These are phyloP conservation scores for Sarcoramphus papa DNA, from an alignment of 2,797 vertebrate genomes.

Conservation along the genomic window DNA sequence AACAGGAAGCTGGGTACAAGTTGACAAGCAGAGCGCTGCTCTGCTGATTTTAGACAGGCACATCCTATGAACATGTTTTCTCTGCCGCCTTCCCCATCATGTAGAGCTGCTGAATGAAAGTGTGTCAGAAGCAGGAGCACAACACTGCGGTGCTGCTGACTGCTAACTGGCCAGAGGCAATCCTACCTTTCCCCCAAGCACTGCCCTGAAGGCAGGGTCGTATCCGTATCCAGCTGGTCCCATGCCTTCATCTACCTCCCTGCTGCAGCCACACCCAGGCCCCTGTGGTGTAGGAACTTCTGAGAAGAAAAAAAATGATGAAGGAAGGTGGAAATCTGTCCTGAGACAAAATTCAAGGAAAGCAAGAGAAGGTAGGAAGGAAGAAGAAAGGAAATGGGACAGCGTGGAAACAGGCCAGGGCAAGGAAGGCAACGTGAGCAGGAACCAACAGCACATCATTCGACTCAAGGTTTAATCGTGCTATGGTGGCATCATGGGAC, in stretches of 20 bases:
- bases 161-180: not conserved
- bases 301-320: not conserved
- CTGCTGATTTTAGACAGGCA: not conserved
- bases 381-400: not conserved
- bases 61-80: not conserved
- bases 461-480: not conserved
- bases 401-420: not conserved
- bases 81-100: not conserved
- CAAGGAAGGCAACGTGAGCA: not conserved
- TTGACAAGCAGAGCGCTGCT: not conserved
- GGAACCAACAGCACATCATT: not conserved
- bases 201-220: not conserved
- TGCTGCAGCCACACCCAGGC: not conserved
- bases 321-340: not conserved
- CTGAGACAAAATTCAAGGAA: not conserved
- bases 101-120: not conserved
- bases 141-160: not conserved
- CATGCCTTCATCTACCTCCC: not conserved
- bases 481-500: not conserved
- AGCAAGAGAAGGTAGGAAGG: not conserved
- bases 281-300: not conserved
- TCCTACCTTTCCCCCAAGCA: not conserved
- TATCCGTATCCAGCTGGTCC: not conserved
- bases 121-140: not conserved
- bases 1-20: slow-evolving; percentile 40